These are phyloP conservation scores for Drosophila willistoni DNA, from an alignment of 1,140 invertebrate species.

Conservation along the genomic window DNA sequence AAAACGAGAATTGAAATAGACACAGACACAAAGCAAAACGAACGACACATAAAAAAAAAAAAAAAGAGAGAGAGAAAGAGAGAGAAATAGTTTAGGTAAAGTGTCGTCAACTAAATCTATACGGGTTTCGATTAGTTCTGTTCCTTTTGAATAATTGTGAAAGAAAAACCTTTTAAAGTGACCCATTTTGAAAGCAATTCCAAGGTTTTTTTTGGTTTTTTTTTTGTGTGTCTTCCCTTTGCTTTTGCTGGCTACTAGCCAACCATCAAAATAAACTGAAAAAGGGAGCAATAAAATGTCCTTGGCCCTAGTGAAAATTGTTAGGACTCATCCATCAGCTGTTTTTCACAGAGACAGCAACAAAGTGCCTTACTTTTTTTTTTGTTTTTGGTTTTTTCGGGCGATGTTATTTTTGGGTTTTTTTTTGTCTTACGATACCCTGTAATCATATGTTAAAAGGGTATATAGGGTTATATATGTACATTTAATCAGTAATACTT, in stretches of 20 bases:
- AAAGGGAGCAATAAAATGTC: conserved; percentile 43
- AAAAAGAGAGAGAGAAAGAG: neutral
- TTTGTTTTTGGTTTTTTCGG: conserved; percentile 17
- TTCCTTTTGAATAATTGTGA: neutral
- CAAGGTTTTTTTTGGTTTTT: conserved; percentile 21
- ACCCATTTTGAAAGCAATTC: conserved; percentile 46
- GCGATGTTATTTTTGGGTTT: neutral
- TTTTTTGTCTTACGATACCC: conserved; percentile 31
- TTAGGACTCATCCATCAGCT: conserved; percentile 52
- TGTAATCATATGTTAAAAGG: neutral
- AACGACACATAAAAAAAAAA: neutral
- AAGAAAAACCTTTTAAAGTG: conserved; percentile 27
- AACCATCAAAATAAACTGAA: conserved; percentile 18
- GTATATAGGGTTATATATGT: neutral
- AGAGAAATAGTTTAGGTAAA: neutral
- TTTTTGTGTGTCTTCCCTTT: neutral
- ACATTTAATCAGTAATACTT: no score
- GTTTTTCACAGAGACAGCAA: conserved; percentile 48
- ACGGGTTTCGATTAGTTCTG: neutral
- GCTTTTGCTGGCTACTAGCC: conserved; percentile 31
- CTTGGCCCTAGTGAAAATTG: conserved; percentile 59
- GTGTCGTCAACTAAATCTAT: conserved; percentile 4
- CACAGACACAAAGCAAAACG: neutral
- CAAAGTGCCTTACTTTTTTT: conserved; percentile 42
- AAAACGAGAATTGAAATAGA: conserved; percentile 6